phyloP scores from a whole-genome alignment of 2,888 invertebrate genomes.

The Caenorhabditis sulstoni region DNA sequence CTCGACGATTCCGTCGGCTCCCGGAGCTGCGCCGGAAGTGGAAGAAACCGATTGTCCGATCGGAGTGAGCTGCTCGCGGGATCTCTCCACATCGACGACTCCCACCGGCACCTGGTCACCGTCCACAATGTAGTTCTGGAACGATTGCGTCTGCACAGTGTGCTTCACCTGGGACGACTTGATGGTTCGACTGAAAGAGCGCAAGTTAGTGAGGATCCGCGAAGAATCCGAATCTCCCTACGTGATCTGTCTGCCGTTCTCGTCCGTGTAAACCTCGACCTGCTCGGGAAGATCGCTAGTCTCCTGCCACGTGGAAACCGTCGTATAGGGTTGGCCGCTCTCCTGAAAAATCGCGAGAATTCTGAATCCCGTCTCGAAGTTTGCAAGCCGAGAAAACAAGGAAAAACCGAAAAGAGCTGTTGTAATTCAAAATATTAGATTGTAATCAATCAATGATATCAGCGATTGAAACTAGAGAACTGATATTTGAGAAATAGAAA shows the following conservation, averaged over 20 bases:
- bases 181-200: constrained; percentile 73
- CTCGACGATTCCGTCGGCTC: constrained; percentile 83
- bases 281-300: constrained; percentile 74
- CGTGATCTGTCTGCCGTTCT: constrained; percentile 77
- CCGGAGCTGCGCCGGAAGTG: background rate
- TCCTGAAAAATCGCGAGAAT: constrained; percentile 66
- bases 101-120: constrained; percentile 62
- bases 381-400: constrained; percentile 15
- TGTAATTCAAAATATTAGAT: too few relatives aligned
- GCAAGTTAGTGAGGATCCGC: constrained; percentile 3
- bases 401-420: constrained; percentile 22
- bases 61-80: constrained; percentile 63
- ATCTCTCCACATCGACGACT: constrained; percentile 61
- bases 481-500: too few relatives aligned
- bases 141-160: constrained; percentile 79
- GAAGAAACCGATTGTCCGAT: constrained; percentile 53
- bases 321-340: constrained; percentile 76
- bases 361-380: background rate
- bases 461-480: constrained; percentile 2
- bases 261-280: constrained; percentile 76
- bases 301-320: constrained; percentile 79
- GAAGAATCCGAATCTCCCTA: constrained; percentile 51
- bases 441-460: background rate
- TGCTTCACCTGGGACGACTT: constrained; percentile 78
- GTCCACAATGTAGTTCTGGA: constrained; percentile 76